Conservation (phyloP, 2,888 invertebrate species). For the Sisyra nigra region DNA sequence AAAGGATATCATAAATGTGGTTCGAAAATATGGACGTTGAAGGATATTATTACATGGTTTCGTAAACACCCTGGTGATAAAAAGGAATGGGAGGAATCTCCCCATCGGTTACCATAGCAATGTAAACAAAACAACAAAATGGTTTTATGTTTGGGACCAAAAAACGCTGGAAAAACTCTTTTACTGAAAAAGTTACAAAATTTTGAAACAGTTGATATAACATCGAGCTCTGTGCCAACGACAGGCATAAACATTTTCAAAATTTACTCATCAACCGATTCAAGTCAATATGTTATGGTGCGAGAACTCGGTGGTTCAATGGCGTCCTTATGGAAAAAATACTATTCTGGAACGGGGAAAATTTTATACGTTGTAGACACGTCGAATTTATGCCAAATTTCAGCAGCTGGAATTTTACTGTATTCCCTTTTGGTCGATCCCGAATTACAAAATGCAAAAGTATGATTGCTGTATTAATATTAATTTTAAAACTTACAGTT, state of each 20-base stretch:
- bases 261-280: constrained; percentile 30
- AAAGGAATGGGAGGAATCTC: background rate
- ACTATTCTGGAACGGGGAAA: constrained; percentile 47
- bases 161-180: constrained; percentile 67
- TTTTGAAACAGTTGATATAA: constrained; percentile 51
- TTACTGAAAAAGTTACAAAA: constrained; percentile 58
- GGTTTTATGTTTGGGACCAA: constrained; percentile 57
- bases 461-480: constrained; percentile 21
- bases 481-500: background rate
- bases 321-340: constrained; percentile 68
- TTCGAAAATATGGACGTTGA: no score
- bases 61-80: background rate
- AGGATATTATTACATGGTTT: no score
- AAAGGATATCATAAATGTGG: no score
- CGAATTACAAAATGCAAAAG: constrained; percentile 43
- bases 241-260: constrained; percentile 63
- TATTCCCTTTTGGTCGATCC: constrained; percentile 66
- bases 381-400: constrained; percentile 73
- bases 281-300: constrained; percentile 22
- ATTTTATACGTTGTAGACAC: constrained; percentile 71
- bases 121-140: constrained; percentile 12
- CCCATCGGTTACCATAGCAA: background rate
- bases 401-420: constrained; percentile 64
- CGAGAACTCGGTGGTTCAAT: constrained; percentile 68
- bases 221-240: constrained; percentile 63